Conservation (phyloP, 30 jellyfish, hydroid and myxozoan species). For the Nemopilema nomurai region DNA sequence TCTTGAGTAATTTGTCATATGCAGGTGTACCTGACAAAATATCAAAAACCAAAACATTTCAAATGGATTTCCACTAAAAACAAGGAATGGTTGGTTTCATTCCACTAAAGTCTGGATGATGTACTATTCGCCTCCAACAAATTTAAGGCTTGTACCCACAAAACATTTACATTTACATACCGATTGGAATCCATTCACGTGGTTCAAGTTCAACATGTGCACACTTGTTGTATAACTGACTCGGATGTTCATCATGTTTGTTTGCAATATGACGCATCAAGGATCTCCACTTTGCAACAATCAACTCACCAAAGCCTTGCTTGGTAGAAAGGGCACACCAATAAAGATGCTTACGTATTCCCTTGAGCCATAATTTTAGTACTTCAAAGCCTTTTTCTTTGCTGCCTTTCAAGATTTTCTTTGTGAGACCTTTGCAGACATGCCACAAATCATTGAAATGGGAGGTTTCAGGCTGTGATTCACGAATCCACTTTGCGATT, state of each 20-base stretch:
- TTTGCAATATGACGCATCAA: conserved; percentile 23
- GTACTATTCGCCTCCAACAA: conserved; percentile 1
- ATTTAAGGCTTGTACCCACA: conserved; percentile 6
- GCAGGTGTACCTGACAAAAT: conserved; percentile 26
- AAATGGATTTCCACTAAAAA: background rate
- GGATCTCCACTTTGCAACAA: conserved; percentile 21
- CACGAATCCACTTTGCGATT: conserved; percentile 22
- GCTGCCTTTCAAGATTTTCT: conserved; percentile 12
- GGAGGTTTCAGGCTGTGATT: conserved; percentile 8
- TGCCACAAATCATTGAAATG: conserved; percentile 28
- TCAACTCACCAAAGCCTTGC: conserved; percentile 30
- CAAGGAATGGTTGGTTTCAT: background rate
- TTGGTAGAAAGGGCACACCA: conserved; percentile 35
- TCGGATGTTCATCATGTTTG: conserved; percentile 1
- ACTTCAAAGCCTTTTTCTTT: conserved; percentile 16
- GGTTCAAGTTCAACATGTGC: conserved; percentile 1
- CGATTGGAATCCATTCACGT: conserved; percentile 24
- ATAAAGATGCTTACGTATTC: conserved; percentile 4
- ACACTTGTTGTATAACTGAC: background rate
- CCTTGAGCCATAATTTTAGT: conserved; percentile 8
- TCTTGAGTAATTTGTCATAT: conserved; percentile 11
- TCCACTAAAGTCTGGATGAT: conserved; percentile 10
- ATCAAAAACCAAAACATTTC: background rate
- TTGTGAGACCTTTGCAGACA: conserved; percentile 11
- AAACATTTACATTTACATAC: conserved; percentile 3